phyloP scores from a whole-genome alignment of 2,113 vertebrate genomes.

The Daphoenositta chrysoptera region DNA sequence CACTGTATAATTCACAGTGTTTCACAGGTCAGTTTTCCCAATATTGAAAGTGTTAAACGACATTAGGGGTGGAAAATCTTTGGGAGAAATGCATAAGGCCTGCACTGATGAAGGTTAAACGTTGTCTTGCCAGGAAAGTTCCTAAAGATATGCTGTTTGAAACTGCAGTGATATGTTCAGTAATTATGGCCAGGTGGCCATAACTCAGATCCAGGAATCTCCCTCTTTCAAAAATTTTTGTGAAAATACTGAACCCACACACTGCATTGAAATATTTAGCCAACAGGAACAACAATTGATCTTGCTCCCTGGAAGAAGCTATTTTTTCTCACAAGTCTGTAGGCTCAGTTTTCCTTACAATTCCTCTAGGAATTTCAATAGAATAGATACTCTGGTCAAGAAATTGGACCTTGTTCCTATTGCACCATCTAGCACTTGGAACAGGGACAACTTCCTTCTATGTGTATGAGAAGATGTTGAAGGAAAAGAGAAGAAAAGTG shows the following conservation, averaged over 20 bases:
- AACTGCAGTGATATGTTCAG: neutral
- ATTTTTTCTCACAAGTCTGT: neutral
- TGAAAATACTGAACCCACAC: neutral
- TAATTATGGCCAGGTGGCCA: neutral
- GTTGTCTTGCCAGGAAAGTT: neutral
- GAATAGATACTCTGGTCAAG: neutral
- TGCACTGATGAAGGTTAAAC: neutral
- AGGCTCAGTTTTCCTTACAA: neutral
- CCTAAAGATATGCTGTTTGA: neutral
- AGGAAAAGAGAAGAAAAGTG: neutral
- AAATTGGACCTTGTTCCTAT: neutral
- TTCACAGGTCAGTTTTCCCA: neutral
- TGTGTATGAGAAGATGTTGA: neutral
- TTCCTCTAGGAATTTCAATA: neutral
- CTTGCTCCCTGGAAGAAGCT: neutral
- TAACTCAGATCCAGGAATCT: neutral
- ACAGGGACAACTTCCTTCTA: neutral
- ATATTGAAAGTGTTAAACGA: neutral
- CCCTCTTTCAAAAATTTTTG: neutral
- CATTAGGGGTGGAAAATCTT: neutral
- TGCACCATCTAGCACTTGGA: neutral
- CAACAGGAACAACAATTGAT: neutral
- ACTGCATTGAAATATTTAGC: neutral
- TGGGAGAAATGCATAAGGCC: neutral
- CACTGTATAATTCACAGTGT: neutral